Percentiles rank a stretch among this genome's conserved stretches.
Evolutionary conservation across 2,113 vertebrate species (phyloP).

Genomic region (Shinisaurus crocodilurus): DNA sequence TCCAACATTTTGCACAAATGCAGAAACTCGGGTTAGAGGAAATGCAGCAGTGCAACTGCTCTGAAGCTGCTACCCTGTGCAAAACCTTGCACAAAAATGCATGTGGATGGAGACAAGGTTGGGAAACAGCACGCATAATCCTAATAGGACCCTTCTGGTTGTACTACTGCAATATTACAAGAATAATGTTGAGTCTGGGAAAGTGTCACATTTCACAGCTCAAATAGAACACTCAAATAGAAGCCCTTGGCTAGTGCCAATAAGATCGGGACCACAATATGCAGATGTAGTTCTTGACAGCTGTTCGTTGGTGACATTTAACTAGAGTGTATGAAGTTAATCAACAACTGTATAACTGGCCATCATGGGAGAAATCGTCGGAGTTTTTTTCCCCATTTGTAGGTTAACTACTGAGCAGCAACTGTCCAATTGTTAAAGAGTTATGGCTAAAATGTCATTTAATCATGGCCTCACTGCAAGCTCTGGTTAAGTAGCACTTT

Average conservation of each 20-base stretch:
- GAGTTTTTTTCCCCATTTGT: too few relatives aligned
- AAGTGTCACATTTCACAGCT: not conserved
- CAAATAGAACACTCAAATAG: too few relatives aligned
- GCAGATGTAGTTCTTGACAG: not conserved
- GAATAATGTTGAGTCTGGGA: not conserved
- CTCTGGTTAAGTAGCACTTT: not conserved
- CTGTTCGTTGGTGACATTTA: not conserved
- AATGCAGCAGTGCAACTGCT: not conserved
- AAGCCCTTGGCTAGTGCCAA: not conserved
- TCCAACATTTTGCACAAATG: not conserved
- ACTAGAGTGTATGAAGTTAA: not conserved
- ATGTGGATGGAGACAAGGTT: not conserved
- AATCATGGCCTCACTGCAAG: not conserved
- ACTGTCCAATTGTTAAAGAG: not conserved
- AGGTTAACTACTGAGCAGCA: not conserved
- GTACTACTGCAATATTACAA: not conserved
- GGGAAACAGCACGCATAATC: not conserved
- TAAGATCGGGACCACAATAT: not conserved
- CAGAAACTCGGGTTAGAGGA: not conserved
- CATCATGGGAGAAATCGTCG: not conserved
- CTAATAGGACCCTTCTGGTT: not conserved
- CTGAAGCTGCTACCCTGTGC: too few relatives aligned
- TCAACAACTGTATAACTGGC: not conserved
- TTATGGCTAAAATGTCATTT: conserved; percentile 3
- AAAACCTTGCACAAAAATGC: not conserved